phyloP scores from a whole-genome alignment of 1,140 invertebrate genomes.

The Delia radicum region DNA sequence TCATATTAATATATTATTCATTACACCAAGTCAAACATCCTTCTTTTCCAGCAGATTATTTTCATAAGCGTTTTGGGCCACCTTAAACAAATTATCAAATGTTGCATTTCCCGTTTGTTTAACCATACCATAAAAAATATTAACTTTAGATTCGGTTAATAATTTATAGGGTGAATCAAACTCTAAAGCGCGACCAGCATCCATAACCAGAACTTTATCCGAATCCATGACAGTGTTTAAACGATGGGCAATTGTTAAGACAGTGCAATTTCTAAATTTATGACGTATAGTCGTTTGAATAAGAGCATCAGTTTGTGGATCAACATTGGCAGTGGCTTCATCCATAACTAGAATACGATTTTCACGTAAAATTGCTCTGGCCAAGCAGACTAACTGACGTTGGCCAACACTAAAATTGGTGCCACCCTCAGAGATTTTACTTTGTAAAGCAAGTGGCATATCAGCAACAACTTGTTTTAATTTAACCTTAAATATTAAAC shows the following conservation, averaged over 20 bases:
- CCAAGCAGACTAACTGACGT: conserved; percentile 75
- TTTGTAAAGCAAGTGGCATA: conserved; percentile 68
- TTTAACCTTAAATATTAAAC: conserved; percentile 58
- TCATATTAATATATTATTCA: too few relatives aligned
- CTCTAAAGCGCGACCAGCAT: conserved; percentile 63
- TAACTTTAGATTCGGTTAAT: conserved; percentile 37
- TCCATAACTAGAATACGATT: too few relatives aligned
- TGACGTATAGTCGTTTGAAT: too few relatives aligned
- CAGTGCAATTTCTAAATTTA: too few relatives aligned
- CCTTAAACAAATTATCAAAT: conserved; percentile 61
- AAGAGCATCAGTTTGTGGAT: too few relatives aligned
- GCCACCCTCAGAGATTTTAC: too few relatives aligned
- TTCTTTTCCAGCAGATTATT: neutral
- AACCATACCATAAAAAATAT: conserved; percentile 65
- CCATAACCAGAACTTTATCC: conserved; percentile 65
- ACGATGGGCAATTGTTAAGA: too few relatives aligned
- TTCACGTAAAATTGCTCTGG: too few relatives aligned
- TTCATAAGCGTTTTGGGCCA: conserved; percentile 60
- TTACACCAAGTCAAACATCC: too few relatives aligned
- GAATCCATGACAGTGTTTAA: too few relatives aligned
- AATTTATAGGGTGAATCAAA: conserved; percentile 68
- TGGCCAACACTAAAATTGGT: conserved; percentile 81
- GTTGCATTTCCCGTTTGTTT: conserved; percentile 66
- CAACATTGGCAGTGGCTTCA: too few relatives aligned
- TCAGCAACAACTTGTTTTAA: conserved; percentile 68